Conservation (phyloP, 2,113 vertebrate genomes). For the Delphinapterus leucas region DNA sequence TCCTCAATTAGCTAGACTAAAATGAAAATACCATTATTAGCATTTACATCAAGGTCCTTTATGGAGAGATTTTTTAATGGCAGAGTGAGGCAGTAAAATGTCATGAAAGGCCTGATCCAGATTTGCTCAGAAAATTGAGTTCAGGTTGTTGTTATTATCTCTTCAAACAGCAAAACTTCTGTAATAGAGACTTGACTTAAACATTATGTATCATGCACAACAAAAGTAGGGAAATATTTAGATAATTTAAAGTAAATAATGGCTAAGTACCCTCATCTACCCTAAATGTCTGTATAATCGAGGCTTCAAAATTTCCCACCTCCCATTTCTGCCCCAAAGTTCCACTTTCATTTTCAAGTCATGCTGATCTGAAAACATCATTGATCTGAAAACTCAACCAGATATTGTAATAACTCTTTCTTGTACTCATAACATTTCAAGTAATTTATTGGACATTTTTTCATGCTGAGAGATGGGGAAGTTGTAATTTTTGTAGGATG, state of each 20-base stretch:
- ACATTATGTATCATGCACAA: background rate
- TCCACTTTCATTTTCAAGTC: background rate
- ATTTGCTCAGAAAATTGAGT: background rate
- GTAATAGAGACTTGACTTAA: background rate
- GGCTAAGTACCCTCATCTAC: fast-evolving
- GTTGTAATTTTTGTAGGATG: background rate
- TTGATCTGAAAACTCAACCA: background rate
- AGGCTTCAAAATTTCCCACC: background rate
- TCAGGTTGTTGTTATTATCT: background rate
- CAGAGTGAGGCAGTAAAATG: background rate
- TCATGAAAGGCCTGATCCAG: background rate
- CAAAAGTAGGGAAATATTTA: background rate
- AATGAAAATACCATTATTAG: background rate
- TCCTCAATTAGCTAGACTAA: background rate
- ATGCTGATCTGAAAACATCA: background rate
- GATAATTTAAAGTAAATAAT: background rate
- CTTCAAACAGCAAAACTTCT: background rate
- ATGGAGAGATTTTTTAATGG: background rate
- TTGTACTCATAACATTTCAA: background rate
- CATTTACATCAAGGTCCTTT: background rate
- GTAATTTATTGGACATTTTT: background rate
- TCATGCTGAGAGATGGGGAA: background rate
- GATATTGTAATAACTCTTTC: background rate
- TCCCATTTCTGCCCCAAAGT: background rate
- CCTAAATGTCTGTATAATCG: background rate